Evolutionary conservation across 2,888 invertebrate species (phyloP), one percentile per base, ranked within the genome.

Genomic region (Zaprionus obscuricornis): DNA sequence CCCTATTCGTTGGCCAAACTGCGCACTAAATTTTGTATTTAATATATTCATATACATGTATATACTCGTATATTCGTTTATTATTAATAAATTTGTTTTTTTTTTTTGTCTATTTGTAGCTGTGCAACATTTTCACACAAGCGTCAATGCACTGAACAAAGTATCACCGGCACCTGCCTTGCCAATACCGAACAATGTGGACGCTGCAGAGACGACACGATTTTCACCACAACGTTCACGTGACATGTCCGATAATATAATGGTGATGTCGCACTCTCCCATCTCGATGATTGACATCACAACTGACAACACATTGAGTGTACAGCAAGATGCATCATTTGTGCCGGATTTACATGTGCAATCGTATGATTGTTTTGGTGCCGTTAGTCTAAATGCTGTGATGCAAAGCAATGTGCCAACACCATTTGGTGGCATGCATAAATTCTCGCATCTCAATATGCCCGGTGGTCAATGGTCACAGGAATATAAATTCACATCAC

Each of bases 331-430:
- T 3, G 7, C 91, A 54, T 88, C 91, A 17, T 29, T 24, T 2
- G 90, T 90, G 16, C 63, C 71, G 64, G 93, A 93, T 88, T 92
- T 92, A 0, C 93, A 93, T 87, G 90, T 93, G 0, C 93, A 93
- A 60, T 93, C 93, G 42, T 95, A 94, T 89, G 94, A 94, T 77
- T 94, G 93, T 63, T 91, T 91, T 40, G 94, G 94, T 1, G 92
- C 93, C 5, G 92, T 95, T 0, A 94, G 92, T 85, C 90, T 95
- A 5, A 93, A 92, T 62, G 93, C 94, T 1, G 92, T 92, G 0
- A 95, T 95, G 95, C 95, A 95, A 86, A 94, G 93, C 57, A 95
- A 94, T 89, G 95, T 95, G 0, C 95, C 95, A 0, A 92, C 92
- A 57, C 95, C 95, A 0, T 94, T 93, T 67, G 92, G 92, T 65